Conservation (phyloP, 2,797 vertebrate genomes). For the Pseudocheirus occidentalis region DNA sequence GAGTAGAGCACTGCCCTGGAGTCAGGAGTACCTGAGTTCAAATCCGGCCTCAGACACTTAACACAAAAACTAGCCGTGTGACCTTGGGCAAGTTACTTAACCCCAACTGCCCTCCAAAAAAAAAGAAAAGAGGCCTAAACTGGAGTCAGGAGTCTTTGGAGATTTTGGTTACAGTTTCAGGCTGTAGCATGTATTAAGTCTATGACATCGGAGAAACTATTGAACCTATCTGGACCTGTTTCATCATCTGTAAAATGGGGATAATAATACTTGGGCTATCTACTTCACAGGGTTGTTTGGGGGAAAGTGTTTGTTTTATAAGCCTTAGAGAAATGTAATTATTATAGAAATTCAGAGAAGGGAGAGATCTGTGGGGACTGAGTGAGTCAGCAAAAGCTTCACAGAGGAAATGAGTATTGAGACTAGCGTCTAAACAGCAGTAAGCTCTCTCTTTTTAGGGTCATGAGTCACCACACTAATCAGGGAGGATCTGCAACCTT, state of each 20-base stretch:
- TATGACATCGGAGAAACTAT: background rate
- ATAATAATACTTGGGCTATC: background rate
- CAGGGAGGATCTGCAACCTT: background rate
- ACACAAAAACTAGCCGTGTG: no score
- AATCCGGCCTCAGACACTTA: no score
- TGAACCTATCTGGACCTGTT: background rate
- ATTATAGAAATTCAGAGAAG: background rate
- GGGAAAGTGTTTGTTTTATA: background rate
- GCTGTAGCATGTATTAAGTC: background rate
- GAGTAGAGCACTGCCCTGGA: no score
- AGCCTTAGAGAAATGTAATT: background rate
- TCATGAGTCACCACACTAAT: background rate
- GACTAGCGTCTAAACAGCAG: background rate
- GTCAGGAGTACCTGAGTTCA: no score
- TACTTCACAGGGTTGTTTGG: background rate
- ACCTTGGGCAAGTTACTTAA: no score
- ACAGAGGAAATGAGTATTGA: background rate
- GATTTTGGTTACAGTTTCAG: background rate
- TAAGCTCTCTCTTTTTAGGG: background rate
- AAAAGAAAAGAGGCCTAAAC: background rate
- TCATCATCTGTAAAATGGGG: background rate
- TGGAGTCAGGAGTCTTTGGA: background rate
- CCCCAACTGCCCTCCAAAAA: no score
- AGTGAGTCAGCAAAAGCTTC: slow-evolving; percentile 2
- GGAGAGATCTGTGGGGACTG: background rate